Conservation (phyloP, 2,797 vertebrate species). For the Astyanax mexicanus region DNA sequence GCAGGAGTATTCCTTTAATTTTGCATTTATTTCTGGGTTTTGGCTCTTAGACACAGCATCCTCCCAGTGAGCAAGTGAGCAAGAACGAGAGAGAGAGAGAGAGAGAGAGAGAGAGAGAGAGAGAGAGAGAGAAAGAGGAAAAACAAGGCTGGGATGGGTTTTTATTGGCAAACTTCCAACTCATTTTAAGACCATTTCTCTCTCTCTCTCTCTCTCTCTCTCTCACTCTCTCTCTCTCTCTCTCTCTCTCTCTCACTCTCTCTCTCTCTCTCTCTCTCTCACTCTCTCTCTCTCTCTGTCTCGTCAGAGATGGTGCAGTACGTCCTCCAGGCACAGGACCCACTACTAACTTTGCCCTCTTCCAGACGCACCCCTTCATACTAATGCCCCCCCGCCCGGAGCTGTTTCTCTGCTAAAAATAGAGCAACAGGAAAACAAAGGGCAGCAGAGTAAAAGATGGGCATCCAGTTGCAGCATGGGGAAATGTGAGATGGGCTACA, state of each 20-base stretch:
- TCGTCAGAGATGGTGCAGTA: not conserved
- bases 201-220: no score
- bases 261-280: not conserved
- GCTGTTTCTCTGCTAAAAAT: constrained; percentile 66
- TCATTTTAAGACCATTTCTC: not conserved
- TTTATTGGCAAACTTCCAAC: not conserved
- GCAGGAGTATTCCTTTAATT: not conserved
- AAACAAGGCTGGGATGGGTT: not conserved
- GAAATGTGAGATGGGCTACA: constrained; percentile 61
- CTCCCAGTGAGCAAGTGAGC: no score
- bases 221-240: no score
- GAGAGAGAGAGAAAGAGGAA: not conserved
- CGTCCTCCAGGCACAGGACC: not conserved
- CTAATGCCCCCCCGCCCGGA: constrained; percentile 31
- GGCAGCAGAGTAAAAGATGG: constrained; percentile 54
- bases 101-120: constrained; percentile 31
- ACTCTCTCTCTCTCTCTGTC: not conserved
- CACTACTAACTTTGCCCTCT: constrained; percentile 28
- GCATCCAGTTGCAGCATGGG: constrained; percentile 48
- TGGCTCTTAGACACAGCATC: not conserved
- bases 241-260: no score
- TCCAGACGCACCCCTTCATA: constrained; percentile 42
- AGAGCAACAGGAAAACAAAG: constrained; percentile 58
- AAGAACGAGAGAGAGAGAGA: constrained; percentile 22
- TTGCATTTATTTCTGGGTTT: not conserved